Percentiles rank a stretch among this genome's conserved stretches.
phyloP scores from a whole-genome alignment of 2,888 invertebrate species.

The Drosophila multiciliata region DNA sequence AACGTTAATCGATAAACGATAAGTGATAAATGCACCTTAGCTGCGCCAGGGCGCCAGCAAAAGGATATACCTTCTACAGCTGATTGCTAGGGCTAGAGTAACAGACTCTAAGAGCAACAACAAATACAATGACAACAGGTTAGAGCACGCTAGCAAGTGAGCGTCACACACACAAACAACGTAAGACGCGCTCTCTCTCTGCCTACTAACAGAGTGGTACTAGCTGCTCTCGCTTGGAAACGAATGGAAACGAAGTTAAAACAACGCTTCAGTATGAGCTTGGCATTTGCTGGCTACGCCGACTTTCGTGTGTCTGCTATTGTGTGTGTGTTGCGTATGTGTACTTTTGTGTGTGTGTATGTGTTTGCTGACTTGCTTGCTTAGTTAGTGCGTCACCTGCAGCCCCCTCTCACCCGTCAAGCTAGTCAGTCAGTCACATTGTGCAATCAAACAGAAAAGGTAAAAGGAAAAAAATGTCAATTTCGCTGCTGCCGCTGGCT shows the following conservation, averaged over 20 bases:
- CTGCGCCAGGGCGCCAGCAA: slow-evolving; percentile 33
- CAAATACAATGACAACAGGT: slow-evolving; percentile 29
- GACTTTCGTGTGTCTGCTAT: slow-evolving; percentile 32
- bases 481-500: slow-evolving; percentile 22
- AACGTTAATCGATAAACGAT: slow-evolving; percentile 48
- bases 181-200: slow-evolving; percentile 1
- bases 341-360: slow-evolving; percentile 3
- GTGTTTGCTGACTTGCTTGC: slow-evolving; percentile 22
- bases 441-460: slow-evolving; percentile 43
- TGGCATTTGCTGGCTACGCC: slow-evolving; percentile 80
- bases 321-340: slow-evolving; percentile 15
- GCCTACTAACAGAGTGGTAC: slow-evolving; percentile 2
- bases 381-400: slow-evolving; percentile 41
- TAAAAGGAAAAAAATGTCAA: slow-evolving; percentile 24
- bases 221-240: slow-evolving; percentile 49
- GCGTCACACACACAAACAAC: slow-evolving; percentile 1
- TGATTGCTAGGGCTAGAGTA: slow-evolving; percentile 44
- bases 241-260: slow-evolving; percentile 73
- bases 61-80: slow-evolving; percentile 46
- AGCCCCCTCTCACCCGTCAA: background rate
- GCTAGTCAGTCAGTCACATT: slow-evolving; percentile 21
- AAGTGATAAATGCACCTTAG: slow-evolving; percentile 13
- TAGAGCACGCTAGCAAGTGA: slow-evolving; percentile 23
- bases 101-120: slow-evolving; percentile 33
- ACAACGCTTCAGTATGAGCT: slow-evolving; percentile 75